Conservation (phyloP, 2,113 vertebrate genomes). For the Andinoacara biseriatus region DNA sequence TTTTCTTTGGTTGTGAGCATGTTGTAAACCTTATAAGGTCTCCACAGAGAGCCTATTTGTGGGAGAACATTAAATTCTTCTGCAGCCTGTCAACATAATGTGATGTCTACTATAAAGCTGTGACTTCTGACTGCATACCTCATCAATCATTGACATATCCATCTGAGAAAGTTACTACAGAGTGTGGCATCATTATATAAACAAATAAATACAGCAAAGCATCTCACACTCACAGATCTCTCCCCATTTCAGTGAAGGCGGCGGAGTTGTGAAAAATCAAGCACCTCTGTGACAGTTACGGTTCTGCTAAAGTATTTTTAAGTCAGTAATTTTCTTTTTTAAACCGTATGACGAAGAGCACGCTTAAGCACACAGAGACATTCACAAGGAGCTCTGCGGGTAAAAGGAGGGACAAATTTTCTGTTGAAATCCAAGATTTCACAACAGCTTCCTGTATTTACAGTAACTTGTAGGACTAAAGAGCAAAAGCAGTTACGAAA, state of each 20-base stretch:
- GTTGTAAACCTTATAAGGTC: conserved; percentile 29
- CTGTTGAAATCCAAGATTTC: conserved; percentile 46
- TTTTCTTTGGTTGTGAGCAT: conserved; percentile 30
- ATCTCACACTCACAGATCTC: neutral
- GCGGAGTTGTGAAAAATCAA: neutral
- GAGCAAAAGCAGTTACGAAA: neutral
- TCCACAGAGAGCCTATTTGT: conserved; percentile 33
- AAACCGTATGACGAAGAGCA: neutral
- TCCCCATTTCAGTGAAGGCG: neutral
- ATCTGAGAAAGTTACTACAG: conserved; percentile 11
- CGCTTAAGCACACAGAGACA: neutral
- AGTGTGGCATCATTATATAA: conserved; percentile 20
- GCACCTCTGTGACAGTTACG: neutral
- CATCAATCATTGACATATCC: conserved; percentile 18
- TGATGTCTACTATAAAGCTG: conserved; percentile 14
- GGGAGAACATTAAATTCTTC: conserved; percentile 14
- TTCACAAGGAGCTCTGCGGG: neutral
- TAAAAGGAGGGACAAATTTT: conserved; percentile 1
- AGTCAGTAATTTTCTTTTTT: neutral
- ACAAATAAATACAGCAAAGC: conserved; percentile 27
- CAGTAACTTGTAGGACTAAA: neutral
- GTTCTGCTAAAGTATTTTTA: neutral
- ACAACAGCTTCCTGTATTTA: conserved; percentile 26
- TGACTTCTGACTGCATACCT: conserved; percentile 18
- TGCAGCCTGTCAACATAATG: conserved; percentile 20